Percentiles rank a stretch among this genome's conserved stretches.
Evolutionary conservation across 2,888 invertebrate genomes (phyloP).

Genomic region (Phalera bucephala): DNA sequence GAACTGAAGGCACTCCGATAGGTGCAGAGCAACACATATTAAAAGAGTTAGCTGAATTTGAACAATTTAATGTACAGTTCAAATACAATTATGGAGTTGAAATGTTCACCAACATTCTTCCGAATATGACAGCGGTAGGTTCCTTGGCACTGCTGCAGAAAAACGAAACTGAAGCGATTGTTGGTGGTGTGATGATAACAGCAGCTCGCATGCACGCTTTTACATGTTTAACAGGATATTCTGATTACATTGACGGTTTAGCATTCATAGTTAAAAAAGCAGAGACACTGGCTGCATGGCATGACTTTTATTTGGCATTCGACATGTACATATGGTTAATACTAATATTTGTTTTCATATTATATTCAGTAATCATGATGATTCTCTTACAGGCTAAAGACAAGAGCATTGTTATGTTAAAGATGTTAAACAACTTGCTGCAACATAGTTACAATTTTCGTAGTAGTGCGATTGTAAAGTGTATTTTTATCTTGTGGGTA

Average conservation of each 20-base stretch:
- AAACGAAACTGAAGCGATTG: slow-evolving; percentile 14
- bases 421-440: slow-evolving; percentile 40
- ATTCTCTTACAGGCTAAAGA: slow-evolving; percentile 27
- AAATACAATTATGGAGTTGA: slow-evolving; percentile 14
- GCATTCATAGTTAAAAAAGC: slow-evolving; percentile 40
- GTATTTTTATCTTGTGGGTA: slow-evolving; percentile 41
- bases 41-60: slow-evolving; percentile 15
- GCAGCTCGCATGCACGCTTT: slow-evolving; percentile 27
- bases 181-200: slow-evolving; percentile 21
- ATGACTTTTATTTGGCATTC: slow-evolving; percentile 45
- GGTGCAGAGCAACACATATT: slow-evolving; percentile 27
- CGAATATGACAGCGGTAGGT: slow-evolving; percentile 12
- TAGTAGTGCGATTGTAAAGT: slow-evolving; percentile 23
- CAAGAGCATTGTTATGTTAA: slow-evolving; percentile 31
- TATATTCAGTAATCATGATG: slow-evolving; percentile 34
- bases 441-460: slow-evolving; percentile 30
- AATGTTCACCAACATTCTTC: slow-evolving; percentile 3
- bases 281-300: slow-evolving; percentile 28
- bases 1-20: slow-evolving; percentile 4
- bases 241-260: slow-evolving; percentile 39
- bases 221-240: slow-evolving; percentile 36
- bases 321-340: slow-evolving; percentile 38
- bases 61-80: slow-evolving; percentile 18
- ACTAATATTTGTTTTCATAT: slow-evolving; percentile 28
- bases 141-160: slow-evolving; percentile 15